Conservation (phyloP, 2,113 vertebrate species). For the Coregonus clupeaformis region DNA sequence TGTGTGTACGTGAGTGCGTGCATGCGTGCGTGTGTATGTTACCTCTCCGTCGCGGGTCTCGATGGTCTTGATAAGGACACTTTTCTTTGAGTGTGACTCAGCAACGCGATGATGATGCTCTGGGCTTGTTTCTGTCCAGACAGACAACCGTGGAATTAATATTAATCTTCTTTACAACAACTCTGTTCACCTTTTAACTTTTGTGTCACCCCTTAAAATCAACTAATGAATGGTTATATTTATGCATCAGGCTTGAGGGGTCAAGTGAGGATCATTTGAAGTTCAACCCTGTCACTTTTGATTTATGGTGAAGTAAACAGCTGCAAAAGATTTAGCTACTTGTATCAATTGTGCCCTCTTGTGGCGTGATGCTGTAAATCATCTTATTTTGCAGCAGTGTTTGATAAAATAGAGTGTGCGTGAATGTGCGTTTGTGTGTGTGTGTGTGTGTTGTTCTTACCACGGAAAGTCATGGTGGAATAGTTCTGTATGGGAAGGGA, state of each 20-base stretch:
- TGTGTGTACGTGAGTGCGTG: too few relatives aligned
- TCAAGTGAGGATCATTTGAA: not conserved
- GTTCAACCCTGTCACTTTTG: not conserved
- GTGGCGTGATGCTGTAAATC: slow-evolving; percentile 35
- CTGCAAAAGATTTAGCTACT: not conserved
- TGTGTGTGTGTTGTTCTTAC: slow-evolving; percentile 60
- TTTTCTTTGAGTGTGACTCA: slow-evolving; percentile 92
- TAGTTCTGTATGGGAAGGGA: slow-evolving; percentile 86
- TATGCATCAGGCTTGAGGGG: not conserved
- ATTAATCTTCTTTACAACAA: not conserved
- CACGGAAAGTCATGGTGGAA: slow-evolving; percentile 87
- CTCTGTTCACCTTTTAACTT: not conserved
- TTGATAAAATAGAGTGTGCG: not conserved
- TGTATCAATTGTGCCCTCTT: not conserved
- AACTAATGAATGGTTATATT: not conserved
- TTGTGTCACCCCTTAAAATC: not conserved
- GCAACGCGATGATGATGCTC: slow-evolving; percentile 77
- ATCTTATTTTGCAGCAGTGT: not conserved
- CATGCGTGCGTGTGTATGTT: too few relatives aligned
- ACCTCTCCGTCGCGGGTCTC: slow-evolving; percentile 94
- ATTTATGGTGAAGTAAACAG: not conserved
- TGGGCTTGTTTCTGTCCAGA: slow-evolving; percentile 84
- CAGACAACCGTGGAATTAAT: not conserved
- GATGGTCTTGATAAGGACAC: slow-evolving; percentile 93
- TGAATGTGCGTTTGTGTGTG: too few relatives aligned